Base-by-base conservation (phyloP, 1,140 invertebrate genomes). In the Holotrichia oblita region DNA sequence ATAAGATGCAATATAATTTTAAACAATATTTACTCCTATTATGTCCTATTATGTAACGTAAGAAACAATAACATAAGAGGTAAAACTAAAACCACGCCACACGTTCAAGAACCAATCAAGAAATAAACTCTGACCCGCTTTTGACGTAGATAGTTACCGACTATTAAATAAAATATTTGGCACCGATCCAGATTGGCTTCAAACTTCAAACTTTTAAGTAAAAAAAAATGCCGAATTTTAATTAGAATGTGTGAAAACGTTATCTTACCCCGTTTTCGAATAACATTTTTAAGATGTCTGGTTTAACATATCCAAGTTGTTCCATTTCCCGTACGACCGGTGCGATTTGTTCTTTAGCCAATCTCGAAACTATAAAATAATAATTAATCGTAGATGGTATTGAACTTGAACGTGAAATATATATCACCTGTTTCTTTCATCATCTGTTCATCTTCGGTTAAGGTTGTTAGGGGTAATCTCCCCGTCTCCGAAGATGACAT, bases 291-390 rank as follows among this genome's bases (percentile, higher is more conserved):
- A 96, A 85, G 10, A 98, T 86, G 8, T 89, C 87, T 2, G 90
- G 89, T 77, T 96, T 93, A 77, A 98, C 92, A 84, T 92, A 91
- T 77, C 93, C 92, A 81, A 95, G 93, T 73, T 93, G 91, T 85
- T 99, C 98, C 98, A 99, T 99, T 89, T 97, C 93, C 82, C 90
- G 91, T 0, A 99, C 97, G 7, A 95, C 86, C 0, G 98, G 97
- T 10, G 89, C 89, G 82, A 99, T 96, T 87, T 96, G 93, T 85
- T 99, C 96, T 81, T 91, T 91, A 0, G 97, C 94, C 81, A 99
- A 89, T 87, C 95, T 96, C 40, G 92, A 89, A 82, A 98, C 97
- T 97, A 59, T 20, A 78, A 73, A 48, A 74, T 79, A 79, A 74
- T 12, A 27, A n/a, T 24, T 41, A 55, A n/a, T 55, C 48, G 12